These are phyloP conservation scores for Galeruca laticollis DNA, from an alignment of 2,888 invertebrate genomes.

Conservation along the genomic window DNA sequence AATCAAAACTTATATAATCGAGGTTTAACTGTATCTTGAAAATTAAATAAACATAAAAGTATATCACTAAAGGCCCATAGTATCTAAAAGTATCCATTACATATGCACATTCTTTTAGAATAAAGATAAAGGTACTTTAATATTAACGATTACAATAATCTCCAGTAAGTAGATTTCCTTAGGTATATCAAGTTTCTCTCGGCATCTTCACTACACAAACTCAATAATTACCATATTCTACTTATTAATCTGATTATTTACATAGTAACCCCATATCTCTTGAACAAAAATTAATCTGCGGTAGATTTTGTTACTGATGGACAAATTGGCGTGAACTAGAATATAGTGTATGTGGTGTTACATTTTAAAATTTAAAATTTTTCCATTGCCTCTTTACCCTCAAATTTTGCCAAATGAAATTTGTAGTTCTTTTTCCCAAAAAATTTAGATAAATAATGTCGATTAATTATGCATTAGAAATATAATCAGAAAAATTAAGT, in stretches of 20 bases:
- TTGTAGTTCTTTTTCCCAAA: conserved; percentile 19
- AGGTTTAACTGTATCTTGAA: no score
- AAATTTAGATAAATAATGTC: background rate
- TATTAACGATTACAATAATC: no score
- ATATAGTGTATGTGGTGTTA: conserved; percentile 61
- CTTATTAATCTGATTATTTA: background rate
- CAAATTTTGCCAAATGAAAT: conserved; percentile 38
- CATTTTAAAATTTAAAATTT: conserved; percentile 52
- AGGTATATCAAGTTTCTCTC: no score
- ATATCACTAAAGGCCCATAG: no score
- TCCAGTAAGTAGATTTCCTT: no score
- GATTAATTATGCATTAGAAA: background rate
- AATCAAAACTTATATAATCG: no score
- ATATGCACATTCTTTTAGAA: no score
- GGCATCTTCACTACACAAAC: no score
- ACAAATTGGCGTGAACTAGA: conserved; percentile 63
- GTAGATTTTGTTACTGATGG: conserved; percentile 65
- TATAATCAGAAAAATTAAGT: conserved; percentile 2
- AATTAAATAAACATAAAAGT: no score
- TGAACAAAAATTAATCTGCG: conserved; percentile 49
- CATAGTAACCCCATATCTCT: background rate
- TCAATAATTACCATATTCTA: no score
- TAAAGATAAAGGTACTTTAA: no score
- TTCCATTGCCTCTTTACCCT: conserved; percentile 47
- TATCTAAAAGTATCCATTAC: no score